A percentile compares a stretch with the other conserved stretches of the same genome.
These are phyloP conservation scores for Drosophila elegans DNA, from an alignment of 1,140 invertebrate species.

Conservation along the genomic window DNA sequence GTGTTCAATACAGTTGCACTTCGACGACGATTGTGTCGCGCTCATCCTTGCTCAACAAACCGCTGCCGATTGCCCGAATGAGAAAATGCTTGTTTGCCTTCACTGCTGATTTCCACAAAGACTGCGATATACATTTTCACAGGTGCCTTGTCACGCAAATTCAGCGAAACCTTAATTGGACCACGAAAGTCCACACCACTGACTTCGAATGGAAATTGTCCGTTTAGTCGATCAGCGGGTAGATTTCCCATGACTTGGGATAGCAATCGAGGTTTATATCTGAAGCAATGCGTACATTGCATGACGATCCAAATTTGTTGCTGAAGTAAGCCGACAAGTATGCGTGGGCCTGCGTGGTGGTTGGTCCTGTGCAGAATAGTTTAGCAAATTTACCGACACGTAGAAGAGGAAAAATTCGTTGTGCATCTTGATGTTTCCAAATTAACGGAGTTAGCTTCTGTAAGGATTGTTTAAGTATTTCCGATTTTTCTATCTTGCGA, in stretches of 20 bases:
- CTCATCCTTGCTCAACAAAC: too few species aligned
- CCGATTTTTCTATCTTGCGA: not conserved
- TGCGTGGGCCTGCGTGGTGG: not conserved
- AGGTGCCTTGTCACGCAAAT: not conserved
- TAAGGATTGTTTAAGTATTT: too few species aligned
- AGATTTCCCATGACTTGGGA: not conserved
- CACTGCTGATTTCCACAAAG: not conserved
- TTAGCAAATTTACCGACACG: not conserved
- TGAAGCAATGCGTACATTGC: not conserved
- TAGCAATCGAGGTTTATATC: not conserved
- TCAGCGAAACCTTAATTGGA: not conserved
- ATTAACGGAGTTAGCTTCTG: too few species aligned
- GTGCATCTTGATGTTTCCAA: not conserved
- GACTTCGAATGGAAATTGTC: not conserved
- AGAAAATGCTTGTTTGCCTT: too few species aligned
- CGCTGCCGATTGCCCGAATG: too few species aligned
- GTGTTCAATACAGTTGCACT: too few species aligned
- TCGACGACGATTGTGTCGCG: too few species aligned
- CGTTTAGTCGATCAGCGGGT: not conserved
- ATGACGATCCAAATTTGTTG: not conserved
- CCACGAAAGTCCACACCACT: not conserved
- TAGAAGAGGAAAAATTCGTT: too few species aligned
- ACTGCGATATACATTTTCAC: not conserved
- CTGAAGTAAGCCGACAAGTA: not conserved
- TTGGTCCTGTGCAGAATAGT: not conserved